Percentiles rank a stretch among this genome's conserved stretches.
Conservation (phyloP, 2,797 vertebrate species). For the Falco cherrug region DNA sequence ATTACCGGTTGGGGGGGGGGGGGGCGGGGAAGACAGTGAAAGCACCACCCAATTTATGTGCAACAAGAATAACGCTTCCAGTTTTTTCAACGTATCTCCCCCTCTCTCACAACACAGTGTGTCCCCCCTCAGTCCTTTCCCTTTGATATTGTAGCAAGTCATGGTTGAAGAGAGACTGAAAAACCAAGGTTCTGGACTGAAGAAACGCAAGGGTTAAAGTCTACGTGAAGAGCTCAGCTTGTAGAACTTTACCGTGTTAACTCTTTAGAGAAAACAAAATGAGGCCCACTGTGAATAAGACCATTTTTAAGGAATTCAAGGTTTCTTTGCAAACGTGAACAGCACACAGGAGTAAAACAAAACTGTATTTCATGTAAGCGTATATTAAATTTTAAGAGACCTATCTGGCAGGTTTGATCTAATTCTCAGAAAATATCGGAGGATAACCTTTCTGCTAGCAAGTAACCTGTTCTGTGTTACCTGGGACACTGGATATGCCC, state of each 20-base stretch:
- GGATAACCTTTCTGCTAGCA: background rate
- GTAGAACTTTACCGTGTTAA: background rate
- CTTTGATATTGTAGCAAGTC: background rate
- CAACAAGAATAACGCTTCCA: conserved; percentile 70
- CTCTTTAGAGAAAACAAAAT: conserved; percentile 3
- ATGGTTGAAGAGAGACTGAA: background rate
- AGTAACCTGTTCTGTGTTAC: background rate
- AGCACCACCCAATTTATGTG: conserved; percentile 64
- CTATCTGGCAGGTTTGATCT: background rate
- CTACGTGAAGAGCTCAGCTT: background rate
- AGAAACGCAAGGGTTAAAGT: background rate
- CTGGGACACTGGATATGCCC: background rate
- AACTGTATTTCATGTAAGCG: conserved; percentile 11
- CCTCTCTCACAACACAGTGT: background rate
- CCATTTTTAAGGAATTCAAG: conserved; percentile 21
- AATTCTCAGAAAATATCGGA: conserved; percentile 8
- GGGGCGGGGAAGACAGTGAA: conserved; percentile 12
- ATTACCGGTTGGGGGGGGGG: background rate
- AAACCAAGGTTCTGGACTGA: background rate
- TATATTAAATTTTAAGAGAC: conserved; percentile 10
- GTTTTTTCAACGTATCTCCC: conserved; percentile 39
- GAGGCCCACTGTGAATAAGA: conserved; percentile 29
- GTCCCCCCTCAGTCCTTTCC: background rate
- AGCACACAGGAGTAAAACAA: conserved; percentile 50
- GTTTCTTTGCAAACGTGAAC: conserved; percentile 6